Evolutionary conservation across 2,888 invertebrate species (phyloP).

Genomic region (Microchrysa polita): DNA sequence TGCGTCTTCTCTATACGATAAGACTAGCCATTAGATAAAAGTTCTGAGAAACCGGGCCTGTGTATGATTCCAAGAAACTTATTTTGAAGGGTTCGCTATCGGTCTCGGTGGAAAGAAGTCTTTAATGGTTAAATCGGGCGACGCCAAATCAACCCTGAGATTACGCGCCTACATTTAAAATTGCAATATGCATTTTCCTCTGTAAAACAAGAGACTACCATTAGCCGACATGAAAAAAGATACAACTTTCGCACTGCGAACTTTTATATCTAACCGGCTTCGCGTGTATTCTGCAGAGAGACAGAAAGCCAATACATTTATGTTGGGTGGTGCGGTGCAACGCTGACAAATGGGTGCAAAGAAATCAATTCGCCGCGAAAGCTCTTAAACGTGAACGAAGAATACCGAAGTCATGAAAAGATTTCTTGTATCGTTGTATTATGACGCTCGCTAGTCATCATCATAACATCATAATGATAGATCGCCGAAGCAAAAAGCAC

Average conservation of each 20-base stretch:
- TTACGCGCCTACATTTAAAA: no score
- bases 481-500: conserved; percentile 37
- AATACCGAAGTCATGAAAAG: background rate
- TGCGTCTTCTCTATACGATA: no score
- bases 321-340: conserved; percentile 15
- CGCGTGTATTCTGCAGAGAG: background rate
- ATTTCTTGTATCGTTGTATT: background rate
- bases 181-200: no score
- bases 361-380: conserved; percentile 24
- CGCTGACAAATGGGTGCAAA: background rate
- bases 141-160: no score
- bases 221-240: background rate
- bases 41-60: no score
- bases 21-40: no score
- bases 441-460: background rate
- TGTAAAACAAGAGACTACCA: no score
- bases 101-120: no score
- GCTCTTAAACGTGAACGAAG: conserved; percentile 1
- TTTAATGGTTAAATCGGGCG: no score
- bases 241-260: background rate
- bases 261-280: conserved; percentile 1
- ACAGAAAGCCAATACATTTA: conserved; percentile 17
- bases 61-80: no score
- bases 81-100: no score
- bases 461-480: background rate